phyloP scores from a whole-genome alignment of 2,888 invertebrate genomes.

The Neelides folsomi region DNA sequence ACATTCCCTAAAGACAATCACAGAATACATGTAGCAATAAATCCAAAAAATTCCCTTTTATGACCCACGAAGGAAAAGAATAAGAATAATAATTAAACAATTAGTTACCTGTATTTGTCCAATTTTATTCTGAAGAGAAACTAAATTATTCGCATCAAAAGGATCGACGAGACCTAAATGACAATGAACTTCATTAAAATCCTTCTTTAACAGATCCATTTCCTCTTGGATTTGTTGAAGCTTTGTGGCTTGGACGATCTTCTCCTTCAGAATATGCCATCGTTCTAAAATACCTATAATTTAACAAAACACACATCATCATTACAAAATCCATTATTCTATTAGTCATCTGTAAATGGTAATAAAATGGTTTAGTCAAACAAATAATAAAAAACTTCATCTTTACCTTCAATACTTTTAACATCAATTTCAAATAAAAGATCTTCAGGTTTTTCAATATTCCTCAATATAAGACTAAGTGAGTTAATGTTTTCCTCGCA shows the following conservation, averaged over 20 bases:
- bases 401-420: conserved; percentile 25
- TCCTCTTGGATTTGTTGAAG: conserved; percentile 30
- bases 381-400: not conserved
- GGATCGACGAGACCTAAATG: conserved; percentile 25
- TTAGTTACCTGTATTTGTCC: conserved; percentile 18
- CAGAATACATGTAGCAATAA: no score
- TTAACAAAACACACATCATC: no score
- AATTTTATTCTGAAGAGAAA: conserved; percentile 27
- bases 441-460: conserved; percentile 22
- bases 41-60: no score
- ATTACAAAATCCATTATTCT: no score
- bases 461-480: conserved; percentile 23
- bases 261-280: conserved; percentile 28
- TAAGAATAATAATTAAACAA: conserved; percentile 3
- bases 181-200: conserved; percentile 26
- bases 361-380: not conserved
- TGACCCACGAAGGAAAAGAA: no score
- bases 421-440: conserved; percentile 27
- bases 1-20: conserved; percentile 10
- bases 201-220: conserved; percentile 25
- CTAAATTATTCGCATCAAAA: conserved; percentile 25
- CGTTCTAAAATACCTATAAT: conserved; percentile 21
- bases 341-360: no score
- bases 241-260: conserved; percentile 26
- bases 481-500: conserved; percentile 31